Conservation (phyloP, 2,113 vertebrate genomes). For the Myotis davidii region DNA sequence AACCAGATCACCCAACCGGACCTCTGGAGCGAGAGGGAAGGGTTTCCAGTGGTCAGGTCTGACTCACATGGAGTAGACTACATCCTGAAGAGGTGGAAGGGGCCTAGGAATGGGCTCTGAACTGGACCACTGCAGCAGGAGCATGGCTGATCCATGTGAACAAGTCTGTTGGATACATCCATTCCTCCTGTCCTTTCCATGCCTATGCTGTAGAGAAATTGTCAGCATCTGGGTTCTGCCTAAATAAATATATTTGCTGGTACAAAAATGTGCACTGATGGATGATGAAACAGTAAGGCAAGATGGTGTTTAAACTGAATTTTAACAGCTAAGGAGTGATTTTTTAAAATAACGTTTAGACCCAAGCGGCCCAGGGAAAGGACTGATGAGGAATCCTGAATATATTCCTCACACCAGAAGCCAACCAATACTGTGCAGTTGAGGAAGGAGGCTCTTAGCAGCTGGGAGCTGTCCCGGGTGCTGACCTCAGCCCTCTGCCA, state of each 20-base stretch:
- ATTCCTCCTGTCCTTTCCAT: neutral
- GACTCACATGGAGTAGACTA: neutral
- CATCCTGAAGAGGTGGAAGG: neutral
- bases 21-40: neutral
- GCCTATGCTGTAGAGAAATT: neutral
- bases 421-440: neutral
- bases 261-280: slow-evolving; percentile 17
- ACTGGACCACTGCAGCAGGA: neutral
- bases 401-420: neutral
- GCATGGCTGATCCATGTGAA: neutral
- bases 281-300: slow-evolving; percentile 17
- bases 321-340: neutral
- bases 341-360: neutral
- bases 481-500: neutral
- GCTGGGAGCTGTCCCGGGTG: slow-evolving; percentile 23
- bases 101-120: neutral
- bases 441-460: neutral
- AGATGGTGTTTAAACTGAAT: slow-evolving; percentile 6
- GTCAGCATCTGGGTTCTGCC: neutral
- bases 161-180: neutral
- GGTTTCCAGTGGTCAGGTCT: neutral
- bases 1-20: neutral
- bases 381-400: no score
- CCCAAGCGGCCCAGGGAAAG: neutral
- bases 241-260: slow-evolving; percentile 36